Percentiles rank a stretch among this genome's conserved stretches.
Evolutionary conservation across 2,888 invertebrate genomes (phyloP).

Genomic region (Harpalus rufipes): DNA sequence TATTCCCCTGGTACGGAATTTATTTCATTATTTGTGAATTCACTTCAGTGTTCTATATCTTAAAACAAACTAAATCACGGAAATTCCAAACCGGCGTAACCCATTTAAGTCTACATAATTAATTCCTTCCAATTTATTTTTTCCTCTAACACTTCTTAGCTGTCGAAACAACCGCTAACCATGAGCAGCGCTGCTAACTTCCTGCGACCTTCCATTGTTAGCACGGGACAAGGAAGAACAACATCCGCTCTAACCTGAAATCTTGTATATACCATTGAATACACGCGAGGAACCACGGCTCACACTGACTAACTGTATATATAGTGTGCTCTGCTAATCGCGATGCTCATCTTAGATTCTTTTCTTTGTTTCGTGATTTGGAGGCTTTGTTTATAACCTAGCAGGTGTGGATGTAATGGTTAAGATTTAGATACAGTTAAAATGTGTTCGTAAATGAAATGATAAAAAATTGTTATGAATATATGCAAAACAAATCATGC

Average conservation of each 20-base stretch:
- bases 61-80: too few species aligned
- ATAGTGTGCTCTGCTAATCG: background rate
- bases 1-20: too few species aligned
- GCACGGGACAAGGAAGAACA: slow-evolving; percentile 40
- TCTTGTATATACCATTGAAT: background rate
- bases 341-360: background rate
- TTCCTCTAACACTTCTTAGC: background rate
- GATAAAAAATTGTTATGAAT: too few species aligned
- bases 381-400: background rate
- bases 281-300: slow-evolving; percentile 24
- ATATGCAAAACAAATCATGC: too few species aligned
- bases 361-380: background rate
- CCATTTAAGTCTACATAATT: too few species aligned
- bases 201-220: slow-evolving; percentile 61
- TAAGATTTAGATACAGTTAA: background rate
- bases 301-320: background rate
- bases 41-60: too few species aligned
- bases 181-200: slow-evolving; percentile 7
- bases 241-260: slow-evolving; percentile 14
- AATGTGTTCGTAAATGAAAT: too few species aligned
- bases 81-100: too few species aligned
- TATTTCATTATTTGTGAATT: too few species aligned
- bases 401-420: background rate
- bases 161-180: slow-evolving; percentile 4
- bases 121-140: too few species aligned